These are phyloP conservation scores for Malthinus seriepunctatus DNA, from an alignment of 2,888 invertebrate genomes.

Conservation along the genomic window DNA sequence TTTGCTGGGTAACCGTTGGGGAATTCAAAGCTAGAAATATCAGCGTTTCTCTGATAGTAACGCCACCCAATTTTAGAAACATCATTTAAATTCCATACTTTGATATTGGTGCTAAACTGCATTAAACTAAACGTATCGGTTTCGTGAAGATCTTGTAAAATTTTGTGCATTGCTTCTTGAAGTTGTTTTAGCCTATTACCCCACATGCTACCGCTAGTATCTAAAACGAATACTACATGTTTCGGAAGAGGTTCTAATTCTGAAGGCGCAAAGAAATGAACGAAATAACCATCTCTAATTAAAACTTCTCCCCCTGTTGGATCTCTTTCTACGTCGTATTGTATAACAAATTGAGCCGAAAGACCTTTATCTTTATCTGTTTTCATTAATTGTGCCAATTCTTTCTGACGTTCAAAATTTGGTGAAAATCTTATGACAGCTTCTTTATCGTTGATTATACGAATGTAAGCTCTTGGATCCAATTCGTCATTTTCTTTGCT, in stretches of 20 bases:
- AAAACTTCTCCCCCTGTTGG: slow-evolving; percentile 62
- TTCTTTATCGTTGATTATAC: slow-evolving; percentile 37
- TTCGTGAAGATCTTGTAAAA: slow-evolving; percentile 64
- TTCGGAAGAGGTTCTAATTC: slow-evolving; percentile 63
- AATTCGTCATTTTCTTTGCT: slow-evolving; percentile 58
- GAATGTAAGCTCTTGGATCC: slow-evolving; percentile 44
- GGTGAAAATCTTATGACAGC: slow-evolving; percentile 61
- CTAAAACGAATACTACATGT: slow-evolving; percentile 73
- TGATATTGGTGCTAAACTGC: slow-evolving; percentile 62
- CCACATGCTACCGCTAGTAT: slow-evolving; percentile 75
- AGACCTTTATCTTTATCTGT: slow-evolving; percentile 55
- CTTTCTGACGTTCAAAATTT: slow-evolving; percentile 61
- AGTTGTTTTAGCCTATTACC: slow-evolving; percentile 68
- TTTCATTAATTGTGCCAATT: slow-evolving; percentile 53
- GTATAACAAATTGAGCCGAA: slow-evolving; percentile 68
- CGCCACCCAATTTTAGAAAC: slow-evolving; percentile 47
- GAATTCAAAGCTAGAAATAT: slow-evolving; percentile 33
- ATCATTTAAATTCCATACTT: slow-evolving; percentile 60
- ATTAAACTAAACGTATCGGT: slow-evolving; percentile 71
- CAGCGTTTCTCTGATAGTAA: neutral
- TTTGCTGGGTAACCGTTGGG: slow-evolving; percentile 60
- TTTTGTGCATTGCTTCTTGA: slow-evolving; percentile 68
- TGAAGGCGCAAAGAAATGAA: slow-evolving; percentile 72
- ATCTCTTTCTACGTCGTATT: slow-evolving; percentile 68
- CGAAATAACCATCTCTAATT: slow-evolving; percentile 72